phyloP scores from a whole-genome alignment of 2,113 vertebrate genomes.

The Cyprinus carpio region DNA sequence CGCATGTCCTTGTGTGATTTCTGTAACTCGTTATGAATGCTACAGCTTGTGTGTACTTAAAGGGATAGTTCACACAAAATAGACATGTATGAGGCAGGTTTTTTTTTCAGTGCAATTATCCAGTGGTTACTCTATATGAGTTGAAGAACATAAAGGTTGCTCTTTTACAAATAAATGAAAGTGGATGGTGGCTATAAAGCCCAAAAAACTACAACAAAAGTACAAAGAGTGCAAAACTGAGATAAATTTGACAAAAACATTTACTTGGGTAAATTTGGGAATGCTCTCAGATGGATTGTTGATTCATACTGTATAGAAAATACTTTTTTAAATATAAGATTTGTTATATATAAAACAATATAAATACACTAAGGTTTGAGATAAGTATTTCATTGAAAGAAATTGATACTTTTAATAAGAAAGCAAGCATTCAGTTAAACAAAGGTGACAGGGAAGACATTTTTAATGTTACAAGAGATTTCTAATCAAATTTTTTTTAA shows the following conservation, averaged over 20 bases:
- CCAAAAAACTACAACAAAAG: background rate
- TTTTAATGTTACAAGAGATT: background rate
- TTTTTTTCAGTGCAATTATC: background rate
- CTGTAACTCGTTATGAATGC: slow-evolving; percentile 1
- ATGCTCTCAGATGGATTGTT: background rate
- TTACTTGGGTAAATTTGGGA: background rate
- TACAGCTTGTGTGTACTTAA: background rate
- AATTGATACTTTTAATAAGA: background rate
- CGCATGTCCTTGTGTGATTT: slow-evolving; percentile 3
- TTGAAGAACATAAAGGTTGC: background rate
- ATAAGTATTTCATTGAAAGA: background rate
- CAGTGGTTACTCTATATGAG: background rate
- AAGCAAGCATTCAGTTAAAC: background rate
- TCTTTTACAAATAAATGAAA: background rate
- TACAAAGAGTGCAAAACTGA: background rate
- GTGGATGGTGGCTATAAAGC: background rate
- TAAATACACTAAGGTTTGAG: background rate
- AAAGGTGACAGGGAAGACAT: background rate
- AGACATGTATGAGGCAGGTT: background rate
- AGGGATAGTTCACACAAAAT: background rate
- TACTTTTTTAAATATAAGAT: no score
- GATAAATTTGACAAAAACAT: background rate
- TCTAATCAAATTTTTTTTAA: background rate
- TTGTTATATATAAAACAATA: background rate
- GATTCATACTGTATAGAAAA: background rate